Evolutionary conservation across 2,888 invertebrate genomes (phyloP).

Genomic region (Patella pellucida): DNA sequence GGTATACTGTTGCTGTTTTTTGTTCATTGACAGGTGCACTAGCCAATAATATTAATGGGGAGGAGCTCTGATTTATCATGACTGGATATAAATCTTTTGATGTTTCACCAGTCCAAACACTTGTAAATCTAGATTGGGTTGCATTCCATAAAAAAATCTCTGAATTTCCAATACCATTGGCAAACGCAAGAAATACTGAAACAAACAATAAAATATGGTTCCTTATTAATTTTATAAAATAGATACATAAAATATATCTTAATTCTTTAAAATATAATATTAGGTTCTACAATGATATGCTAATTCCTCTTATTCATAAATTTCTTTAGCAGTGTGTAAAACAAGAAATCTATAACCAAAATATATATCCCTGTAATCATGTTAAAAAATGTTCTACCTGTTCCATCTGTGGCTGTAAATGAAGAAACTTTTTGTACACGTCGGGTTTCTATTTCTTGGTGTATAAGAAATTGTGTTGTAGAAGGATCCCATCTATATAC

Average conservation of each 20-base stretch:
- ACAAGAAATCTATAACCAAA: too few relatives aligned
- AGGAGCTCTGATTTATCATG: conserved; percentile 49
- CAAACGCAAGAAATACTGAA: conserved; percentile 58
- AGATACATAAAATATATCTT: too few relatives aligned
- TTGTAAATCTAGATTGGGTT: conserved; percentile 45
- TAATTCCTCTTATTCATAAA: too few relatives aligned
- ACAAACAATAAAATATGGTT: conserved; percentile 12
- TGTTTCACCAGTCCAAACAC: conserved; percentile 56
- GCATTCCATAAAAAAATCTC: conserved; percentile 59
- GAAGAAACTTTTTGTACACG: conserved; percentile 47
- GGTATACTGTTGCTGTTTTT: conserved; percentile 44
- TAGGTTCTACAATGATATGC: not conserved
- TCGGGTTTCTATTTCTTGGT: conserved; percentile 55
- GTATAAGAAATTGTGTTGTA: conserved; percentile 48
- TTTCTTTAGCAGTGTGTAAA: too few relatives aligned
- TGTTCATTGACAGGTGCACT: conserved; percentile 43
- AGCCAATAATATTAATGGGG: conserved; percentile 46
- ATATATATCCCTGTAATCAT: too few relatives aligned
- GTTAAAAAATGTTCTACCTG: conserved; percentile 36
- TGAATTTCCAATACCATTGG: conserved; percentile 55
- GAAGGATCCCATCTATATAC: conserved; percentile 59
- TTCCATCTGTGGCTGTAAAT: conserved; percentile 45
- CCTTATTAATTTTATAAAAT: too few relatives aligned
- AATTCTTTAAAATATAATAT: not conserved
- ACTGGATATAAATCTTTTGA: conserved; percentile 51